phyloP scores from a whole-genome alignment of 2,113 vertebrate genomes.

The Callaeas wilsoni region DNA sequence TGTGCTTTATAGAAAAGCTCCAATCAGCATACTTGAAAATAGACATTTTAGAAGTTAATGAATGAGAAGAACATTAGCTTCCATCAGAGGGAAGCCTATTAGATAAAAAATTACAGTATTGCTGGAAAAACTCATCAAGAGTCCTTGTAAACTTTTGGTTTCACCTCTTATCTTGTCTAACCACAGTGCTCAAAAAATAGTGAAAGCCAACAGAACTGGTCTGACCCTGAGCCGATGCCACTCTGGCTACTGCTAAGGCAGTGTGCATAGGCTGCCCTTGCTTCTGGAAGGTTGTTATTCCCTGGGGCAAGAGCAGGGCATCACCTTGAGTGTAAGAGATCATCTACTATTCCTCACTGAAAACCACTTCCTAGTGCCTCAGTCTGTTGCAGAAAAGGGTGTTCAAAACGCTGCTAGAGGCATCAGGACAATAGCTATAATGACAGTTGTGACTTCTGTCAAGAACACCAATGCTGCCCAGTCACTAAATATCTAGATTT shows the following conservation, averaged over 20 bases:
- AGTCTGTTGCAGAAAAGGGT: background rate
- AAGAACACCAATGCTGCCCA: background rate
- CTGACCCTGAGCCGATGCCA: background rate
- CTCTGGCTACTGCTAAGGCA: background rate
- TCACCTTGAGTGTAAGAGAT: background rate
- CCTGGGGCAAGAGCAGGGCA: background rate
- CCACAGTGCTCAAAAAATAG: background rate
- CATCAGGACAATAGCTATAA: background rate
- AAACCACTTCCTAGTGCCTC: background rate
- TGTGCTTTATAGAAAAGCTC: background rate
- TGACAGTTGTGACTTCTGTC: background rate
- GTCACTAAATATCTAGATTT: background rate
- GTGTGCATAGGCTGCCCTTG: background rate
- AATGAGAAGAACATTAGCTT: slow-evolving; percentile 1
- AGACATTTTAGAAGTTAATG: background rate
- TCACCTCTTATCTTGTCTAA: background rate
- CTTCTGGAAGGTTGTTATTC: background rate
- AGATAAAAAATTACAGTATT: background rate
- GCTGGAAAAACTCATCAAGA: background rate
- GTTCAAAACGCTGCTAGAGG: background rate
- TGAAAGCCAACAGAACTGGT: background rate
- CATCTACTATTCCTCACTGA: background rate
- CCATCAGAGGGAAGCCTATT: background rate
- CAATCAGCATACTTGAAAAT: background rate
- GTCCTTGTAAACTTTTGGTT: background rate